A percentile compares a stretch with the other conserved stretches of the same genome.
phyloP scores from a whole-genome alignment of 1,140 invertebrate genomes.

The Mesaphorura yosii region DNA sequence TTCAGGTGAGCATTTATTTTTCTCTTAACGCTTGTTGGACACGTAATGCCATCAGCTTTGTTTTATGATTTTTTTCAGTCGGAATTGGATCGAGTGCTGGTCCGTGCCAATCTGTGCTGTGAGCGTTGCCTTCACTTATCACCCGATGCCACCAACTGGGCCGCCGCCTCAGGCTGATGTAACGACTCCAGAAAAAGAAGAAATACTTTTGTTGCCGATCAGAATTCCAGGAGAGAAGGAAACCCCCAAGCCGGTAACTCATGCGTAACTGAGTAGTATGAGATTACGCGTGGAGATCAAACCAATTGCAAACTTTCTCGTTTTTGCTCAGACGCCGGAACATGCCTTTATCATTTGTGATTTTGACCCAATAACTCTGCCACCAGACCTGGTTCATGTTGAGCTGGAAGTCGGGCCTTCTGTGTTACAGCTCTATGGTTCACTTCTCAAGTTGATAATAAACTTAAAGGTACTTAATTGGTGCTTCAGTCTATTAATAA shows the following conservation, averaged over 20 bases:
- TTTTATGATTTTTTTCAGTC: conserved; percentile 36
- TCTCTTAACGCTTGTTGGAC: neutral
- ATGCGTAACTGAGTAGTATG: too few species aligned
- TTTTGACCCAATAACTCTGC: conserved; percentile 72
- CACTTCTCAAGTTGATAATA: conserved; percentile 73
- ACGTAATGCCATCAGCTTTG: neutral
- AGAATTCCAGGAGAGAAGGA: conserved; percentile 67
- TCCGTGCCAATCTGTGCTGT: conserved; percentile 83
- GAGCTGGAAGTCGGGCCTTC: conserved; percentile 90
- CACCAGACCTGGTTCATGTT: conserved; percentile 74
- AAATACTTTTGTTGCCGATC: conserved; percentile 79
- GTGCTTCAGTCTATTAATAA: conserved; percentile 4
- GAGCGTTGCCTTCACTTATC: conserved; percentile 80
- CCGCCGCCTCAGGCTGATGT: conserved; percentile 78
- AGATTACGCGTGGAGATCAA: too few species aligned
- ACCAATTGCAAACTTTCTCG: too few species aligned
- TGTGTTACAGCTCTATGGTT: conserved; percentile 74
- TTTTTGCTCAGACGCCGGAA: too few species aligned
- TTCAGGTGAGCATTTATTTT: conserved; percentile 40
- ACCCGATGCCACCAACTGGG: conserved; percentile 74
- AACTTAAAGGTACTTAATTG: conserved; percentile 67
- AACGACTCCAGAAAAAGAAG: conserved; percentile 86
- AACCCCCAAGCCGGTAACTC: conserved; percentile 45
- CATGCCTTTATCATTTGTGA: conserved; percentile 5
- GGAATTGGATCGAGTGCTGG: conserved; percentile 93